These are phyloP conservation scores for Phania funesta DNA, from an alignment of 2,888 invertebrate genomes.

Conservation along the genomic window DNA sequence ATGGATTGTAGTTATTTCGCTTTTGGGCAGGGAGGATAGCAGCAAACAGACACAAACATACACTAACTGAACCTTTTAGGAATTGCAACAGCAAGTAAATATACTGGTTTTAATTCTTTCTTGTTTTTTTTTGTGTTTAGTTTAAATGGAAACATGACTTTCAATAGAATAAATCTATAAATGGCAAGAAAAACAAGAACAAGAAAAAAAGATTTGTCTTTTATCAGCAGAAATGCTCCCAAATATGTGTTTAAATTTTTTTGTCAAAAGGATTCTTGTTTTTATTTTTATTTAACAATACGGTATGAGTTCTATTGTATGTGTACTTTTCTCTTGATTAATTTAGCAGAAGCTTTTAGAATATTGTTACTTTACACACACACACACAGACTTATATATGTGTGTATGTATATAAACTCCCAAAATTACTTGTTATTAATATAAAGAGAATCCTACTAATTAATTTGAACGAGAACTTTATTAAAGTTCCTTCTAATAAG, in stretches of 20 bases:
- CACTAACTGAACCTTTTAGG: slow-evolving; percentile 25
- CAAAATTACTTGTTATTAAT: too few species aligned
- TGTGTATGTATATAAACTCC: too few species aligned
- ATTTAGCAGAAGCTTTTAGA: too few species aligned
- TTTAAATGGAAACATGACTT: slow-evolving; percentile 50
- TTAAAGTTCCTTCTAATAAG: too few species aligned
- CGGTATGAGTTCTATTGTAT: too few species aligned
- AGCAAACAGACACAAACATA: not conserved
- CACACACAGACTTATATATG: too few species aligned
- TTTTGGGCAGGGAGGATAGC: slow-evolving; percentile 47
- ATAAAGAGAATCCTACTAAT: too few species aligned
- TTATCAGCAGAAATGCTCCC: not conserved
- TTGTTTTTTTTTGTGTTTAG: not conserved
- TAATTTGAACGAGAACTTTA: too few species aligned
- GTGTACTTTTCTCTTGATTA: too few species aligned
- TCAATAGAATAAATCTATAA: slow-evolving; percentile 52
- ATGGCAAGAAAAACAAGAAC: not conserved
- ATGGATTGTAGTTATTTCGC: slow-evolving; percentile 14
- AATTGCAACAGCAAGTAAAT: not conserved
- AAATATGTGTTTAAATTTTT: slow-evolving; percentile 1
- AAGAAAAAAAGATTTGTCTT: not conserved
- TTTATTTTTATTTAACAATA: too few species aligned
- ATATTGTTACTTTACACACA: too few species aligned
- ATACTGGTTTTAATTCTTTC: slow-evolving; percentile 14
- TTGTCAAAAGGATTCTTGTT: too few species aligned